Base-by-base conservation (phyloP, 2,888 invertebrate species). In the Agrilus mali region DNA sequence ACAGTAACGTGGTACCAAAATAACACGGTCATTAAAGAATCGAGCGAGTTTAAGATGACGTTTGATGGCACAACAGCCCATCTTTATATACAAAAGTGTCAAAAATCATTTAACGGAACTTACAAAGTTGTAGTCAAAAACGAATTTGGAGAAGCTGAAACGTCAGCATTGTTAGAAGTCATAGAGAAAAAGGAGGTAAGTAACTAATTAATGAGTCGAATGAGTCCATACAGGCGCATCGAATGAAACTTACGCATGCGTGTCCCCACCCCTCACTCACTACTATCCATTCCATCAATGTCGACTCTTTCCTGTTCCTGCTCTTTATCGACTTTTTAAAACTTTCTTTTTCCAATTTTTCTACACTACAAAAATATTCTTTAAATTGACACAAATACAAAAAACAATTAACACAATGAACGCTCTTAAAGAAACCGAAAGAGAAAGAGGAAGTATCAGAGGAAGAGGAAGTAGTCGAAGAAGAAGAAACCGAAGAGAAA, bases 81-180 rank as follows among this genome's bases (percentile, higher is more conserved):
- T 48, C 69, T 95, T 8, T 81, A 80, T 47, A 86, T 95, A 52
- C 79, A 78, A 50, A 77, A 76, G 56, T 82, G 85, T 36, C 78
- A 82, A 42, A 66, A 71, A 36, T 85, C 86, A 58, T 81, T 82
- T 61, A 73, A 81, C 4, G 90, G 89, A 35, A 80, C 78, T 40
- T 94, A 92, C 67, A 83, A 80, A 59, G 80, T 93, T 36, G 80
- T 89, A 20, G 85, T 95, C 42, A 82, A 79, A 59, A 97, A 96
- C 64, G 89, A 93, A 63, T 82, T 80, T 55, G 97, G 97, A 40
- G 83, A 86, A 61, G 93, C 89, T 55, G 86, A 89, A 60, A 86
- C 87, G 2, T 78, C 80, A 36, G 88, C 94, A 38, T 82, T 86
- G 57, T 73, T 98, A 45, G 86, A 84, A 16, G 82, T 97, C 10